Evolutionary conservation across 2,888 invertebrate species (phyloP).

Genomic region (Pelosia muscerda): DNA sequence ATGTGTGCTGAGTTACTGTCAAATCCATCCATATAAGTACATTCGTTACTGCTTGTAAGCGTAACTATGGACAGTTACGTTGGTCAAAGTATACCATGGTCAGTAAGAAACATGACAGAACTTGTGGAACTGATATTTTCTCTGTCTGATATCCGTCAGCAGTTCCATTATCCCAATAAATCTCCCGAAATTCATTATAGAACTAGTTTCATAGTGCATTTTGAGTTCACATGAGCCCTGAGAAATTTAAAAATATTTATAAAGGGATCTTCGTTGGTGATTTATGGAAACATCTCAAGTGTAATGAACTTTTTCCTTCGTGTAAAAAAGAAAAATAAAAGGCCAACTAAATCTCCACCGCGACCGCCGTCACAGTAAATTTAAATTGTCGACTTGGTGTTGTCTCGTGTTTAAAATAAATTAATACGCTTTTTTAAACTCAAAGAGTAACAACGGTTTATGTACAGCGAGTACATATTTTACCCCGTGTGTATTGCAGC

Average conservation of each 20-base stretch:
- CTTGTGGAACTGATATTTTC: neutral
- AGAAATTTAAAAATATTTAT: neutral
- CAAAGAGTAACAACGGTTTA: neutral
- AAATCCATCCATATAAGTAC: neutral
- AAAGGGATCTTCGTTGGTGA: neutral
- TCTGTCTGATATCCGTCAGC: neutral
- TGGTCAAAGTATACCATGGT: too few relatives aligned
- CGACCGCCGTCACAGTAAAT: neutral
- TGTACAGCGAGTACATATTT: neutral
- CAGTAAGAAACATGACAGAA: neutral
- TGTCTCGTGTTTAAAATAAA: neutral
- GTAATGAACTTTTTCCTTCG: neutral
- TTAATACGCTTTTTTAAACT: neutral
- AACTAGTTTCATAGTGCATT: neutral
- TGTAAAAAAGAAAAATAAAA: neutral
- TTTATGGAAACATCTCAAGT: slow-evolving; percentile 2
- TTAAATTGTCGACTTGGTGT: neutral
- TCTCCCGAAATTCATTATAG: neutral
- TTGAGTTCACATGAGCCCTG: neutral
- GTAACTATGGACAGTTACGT: too few relatives aligned
- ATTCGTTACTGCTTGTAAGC: too few relatives aligned
- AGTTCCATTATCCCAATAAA: neutral
- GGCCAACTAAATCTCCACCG: neutral
- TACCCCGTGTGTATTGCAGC: neutral
- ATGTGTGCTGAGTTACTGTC: neutral